These are phyloP conservation scores for Magallana nippona DNA, from an alignment of 2,888 invertebrate genomes.

Conservation along the genomic window DNA sequence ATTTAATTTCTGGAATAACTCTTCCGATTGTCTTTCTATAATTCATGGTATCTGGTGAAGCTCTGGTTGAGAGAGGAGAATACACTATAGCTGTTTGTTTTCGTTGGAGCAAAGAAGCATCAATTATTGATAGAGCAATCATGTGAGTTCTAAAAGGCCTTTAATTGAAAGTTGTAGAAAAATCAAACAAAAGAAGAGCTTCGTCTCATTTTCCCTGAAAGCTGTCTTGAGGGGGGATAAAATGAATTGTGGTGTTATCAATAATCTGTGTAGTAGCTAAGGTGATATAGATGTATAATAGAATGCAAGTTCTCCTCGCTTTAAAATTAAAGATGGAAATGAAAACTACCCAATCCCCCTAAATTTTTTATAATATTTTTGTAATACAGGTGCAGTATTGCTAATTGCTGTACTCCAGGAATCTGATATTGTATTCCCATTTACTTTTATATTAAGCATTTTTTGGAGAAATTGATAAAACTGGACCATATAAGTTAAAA, in stretches of 20 bases:
- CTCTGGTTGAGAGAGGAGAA: not conserved
- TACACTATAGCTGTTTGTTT: not conserved
- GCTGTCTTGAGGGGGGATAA: not conserved
- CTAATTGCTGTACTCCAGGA: too few species aligned
- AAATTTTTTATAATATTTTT: too few species aligned
- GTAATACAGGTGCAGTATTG: too few species aligned
- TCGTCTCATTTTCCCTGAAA: slow-evolving; percentile 11
- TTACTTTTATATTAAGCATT: too few species aligned
- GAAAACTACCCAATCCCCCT: too few species aligned
- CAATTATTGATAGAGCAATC: slow-evolving; percentile 12
- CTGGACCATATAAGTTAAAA: too few species aligned
- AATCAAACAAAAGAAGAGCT: not conserved
- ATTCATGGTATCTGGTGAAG: not conserved
- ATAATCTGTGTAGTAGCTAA: too few species aligned
- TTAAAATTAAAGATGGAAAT: too few species aligned
- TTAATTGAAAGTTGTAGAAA: slow-evolving; percentile 14
- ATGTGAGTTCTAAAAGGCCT: not conserved
- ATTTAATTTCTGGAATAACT: not conserved
- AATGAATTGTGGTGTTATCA: not conserved
- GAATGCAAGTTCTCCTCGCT: too few species aligned
- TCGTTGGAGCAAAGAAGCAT: not conserved
- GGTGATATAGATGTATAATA: too few species aligned
- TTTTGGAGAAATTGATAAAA: too few species aligned
- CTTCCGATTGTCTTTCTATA: not conserved
- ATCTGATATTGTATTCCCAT: too few species aligned